phyloP scores from a whole-genome alignment of 2,797 vertebrate genomes.

The Pampus argenteus region DNA sequence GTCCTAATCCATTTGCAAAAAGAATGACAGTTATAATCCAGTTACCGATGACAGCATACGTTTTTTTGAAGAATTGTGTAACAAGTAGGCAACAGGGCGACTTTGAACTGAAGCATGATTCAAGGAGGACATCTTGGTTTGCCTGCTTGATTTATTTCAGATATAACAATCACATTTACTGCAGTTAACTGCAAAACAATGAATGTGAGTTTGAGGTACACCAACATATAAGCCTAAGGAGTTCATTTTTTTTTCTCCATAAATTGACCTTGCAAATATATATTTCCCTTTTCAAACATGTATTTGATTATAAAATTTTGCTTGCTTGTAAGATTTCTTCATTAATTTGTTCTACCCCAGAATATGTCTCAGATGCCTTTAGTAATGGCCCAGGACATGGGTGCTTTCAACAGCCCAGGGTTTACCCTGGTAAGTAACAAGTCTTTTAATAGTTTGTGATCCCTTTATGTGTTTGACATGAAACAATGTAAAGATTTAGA shows the following conservation, averaged over 20 bases:
- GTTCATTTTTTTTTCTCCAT: background rate
- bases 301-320: no score
- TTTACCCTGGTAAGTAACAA: conserved; percentile 11
- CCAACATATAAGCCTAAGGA: background rate
- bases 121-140: background rate
- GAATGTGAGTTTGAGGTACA: background rate
- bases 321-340: background rate
- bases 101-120: background rate
- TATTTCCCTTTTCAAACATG: background rate
- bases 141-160: no score
- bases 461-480: background rate
- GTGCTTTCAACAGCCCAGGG: rapidly evolving
- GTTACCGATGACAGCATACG: background rate
- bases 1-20: background rate
- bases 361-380: conserved; percentile 1
- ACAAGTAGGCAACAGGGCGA: background rate
- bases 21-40: conserved; percentile 5
- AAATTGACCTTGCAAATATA: background rate
- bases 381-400: rapidly evolving
- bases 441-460: background rate
- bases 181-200: background rate
- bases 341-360: conserved; percentile 1
- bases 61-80: background rate
- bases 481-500: background rate
- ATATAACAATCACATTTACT: background rate